phyloP scores from a whole-genome alignment of 2,113 vertebrate species.

The Gavia stellata region DNA sequence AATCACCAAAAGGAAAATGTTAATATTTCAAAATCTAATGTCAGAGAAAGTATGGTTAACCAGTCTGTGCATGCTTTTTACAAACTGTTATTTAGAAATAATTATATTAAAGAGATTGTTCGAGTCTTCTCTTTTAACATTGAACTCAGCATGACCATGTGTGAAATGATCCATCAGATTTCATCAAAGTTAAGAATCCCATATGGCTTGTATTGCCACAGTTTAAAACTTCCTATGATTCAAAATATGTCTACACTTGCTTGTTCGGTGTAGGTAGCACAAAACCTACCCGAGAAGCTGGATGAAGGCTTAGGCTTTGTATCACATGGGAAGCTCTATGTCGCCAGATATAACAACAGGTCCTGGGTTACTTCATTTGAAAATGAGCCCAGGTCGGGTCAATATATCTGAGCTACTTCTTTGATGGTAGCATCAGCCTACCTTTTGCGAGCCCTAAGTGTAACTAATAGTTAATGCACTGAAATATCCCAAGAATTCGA shows the following conservation, averaged over 20 bases:
- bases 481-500: neutral
- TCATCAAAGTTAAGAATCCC: slow-evolving; percentile 43
- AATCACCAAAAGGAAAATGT: neutral
- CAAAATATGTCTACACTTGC: neutral
- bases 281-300: neutral
- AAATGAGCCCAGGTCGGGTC: neutral
- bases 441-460: neutral
- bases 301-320: neutral
- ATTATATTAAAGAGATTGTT: slow-evolving; percentile 24
- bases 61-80: slow-evolving; percentile 3
- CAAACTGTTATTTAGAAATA: slow-evolving; percentile 45
- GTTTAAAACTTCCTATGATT: neutral
- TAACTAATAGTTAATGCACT: neutral
- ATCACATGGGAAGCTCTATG: neutral
- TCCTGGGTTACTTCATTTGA: neutral
- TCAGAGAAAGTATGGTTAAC: neutral
- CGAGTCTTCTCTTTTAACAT: neutral
- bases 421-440: neutral
- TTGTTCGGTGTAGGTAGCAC: neutral
- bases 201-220: slow-evolving; percentile 32
- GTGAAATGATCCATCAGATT: slow-evolving; percentile 51
- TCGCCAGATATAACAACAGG: neutral
- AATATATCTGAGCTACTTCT: neutral
- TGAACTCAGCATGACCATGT: slow-evolving; percentile 52
- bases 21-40: slow-evolving; percentile 26